Evolutionary conservation across 2,113 vertebrate species (phyloP), one percentile per base, ranked within the genome.

Genomic region (Osmerus eperlanus): DNA sequence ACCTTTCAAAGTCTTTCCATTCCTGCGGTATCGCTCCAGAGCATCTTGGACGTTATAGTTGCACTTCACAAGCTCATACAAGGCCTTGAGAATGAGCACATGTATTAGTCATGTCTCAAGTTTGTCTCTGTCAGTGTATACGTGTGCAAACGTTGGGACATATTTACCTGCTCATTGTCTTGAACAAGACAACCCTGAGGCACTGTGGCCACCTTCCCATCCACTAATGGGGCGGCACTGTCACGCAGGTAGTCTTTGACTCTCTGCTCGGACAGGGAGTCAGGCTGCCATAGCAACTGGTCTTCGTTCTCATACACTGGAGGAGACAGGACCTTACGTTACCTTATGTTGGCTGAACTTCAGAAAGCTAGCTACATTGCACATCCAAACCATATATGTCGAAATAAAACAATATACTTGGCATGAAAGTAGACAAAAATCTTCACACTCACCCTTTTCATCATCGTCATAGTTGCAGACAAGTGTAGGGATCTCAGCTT

Each of bases 51-150:
- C 54, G 54, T 93, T 92, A 81, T 93, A 94, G 80, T 92, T 92
- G 82, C 93, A 95, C 80, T 91, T 95, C 63, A 96, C 86, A 80
- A 96, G 94, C 81, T 96, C 93, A 80, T 96, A 95, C 9, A 96
- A 83, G 0, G 94, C 95, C 95, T 96, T 63, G 41, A 87, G 9
- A 56, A 73, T 4, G 59, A 12, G 71, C 67, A 23, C 1, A 76
- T 72, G 62, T 25, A 21, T 18, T 23, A 23, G 15, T 65, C 2
- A 41, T 56, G n/a, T 21, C 23, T 60, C 41, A 62, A 56, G 16
- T 19, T n/a, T 4, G 23, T 58, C 4, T 53, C 16, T 13, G 1
- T 53, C 3, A 41, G 29, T 19, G 12, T 2, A 7, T 3, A 4
- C 36, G 3, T 54, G 28, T 16, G 1, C 28, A 15, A 59, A 68